Evolutionary conservation across 2,113 vertebrate species (phyloP), one percentile per base, ranked within the genome.

Genomic region (Ctenodactylus gundi): DNA sequence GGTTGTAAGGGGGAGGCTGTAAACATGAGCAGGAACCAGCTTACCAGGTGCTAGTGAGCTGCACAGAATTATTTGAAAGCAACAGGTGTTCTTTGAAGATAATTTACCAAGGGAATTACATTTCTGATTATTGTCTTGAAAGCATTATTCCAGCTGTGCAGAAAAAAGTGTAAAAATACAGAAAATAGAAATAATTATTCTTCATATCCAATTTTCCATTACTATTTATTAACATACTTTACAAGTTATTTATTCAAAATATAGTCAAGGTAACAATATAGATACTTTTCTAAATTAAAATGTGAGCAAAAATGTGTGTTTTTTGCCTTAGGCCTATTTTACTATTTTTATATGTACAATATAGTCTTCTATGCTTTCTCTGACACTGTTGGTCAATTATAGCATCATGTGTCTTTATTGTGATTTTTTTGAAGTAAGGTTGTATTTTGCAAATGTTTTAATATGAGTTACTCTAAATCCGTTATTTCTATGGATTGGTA

Each of bases 101-200:
- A 68, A 80, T n/a, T 96, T 84, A 70, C 12, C 10, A 70, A 29
- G 53, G 29, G 31, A 76, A 78, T 44, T 58, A 49, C 27, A 94
- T 86, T 70, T 75, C 9, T 80, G n/a, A 75, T 58, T 27, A n/a
- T 88, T 90, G 20, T 90, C 77, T 92, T 84, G 39, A 84, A 93
- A 96, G 65, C 86, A 88, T 53, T 34, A 65, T 17, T 77, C 34
- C 29, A 85, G 27, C 34, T 94, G 64, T n/a, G 36, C 34, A 67
- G 73, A 21, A 82, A 57, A 41, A 75, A 44, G 1, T 21, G 13
- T 13, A 31, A 58, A 76, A 46, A 53, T 8, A 78, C 7, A 68
- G n/a, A 84, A 81, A 95, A 95, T 39, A 67, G 57, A 46, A 73
- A 85, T 85, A 94, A 77, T 46, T 72, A 3, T 51, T 78, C 51